A percentile compares a stretch with the other conserved stretches of the same genome.
These are phyloP conservation scores for Bombus huntii DNA, from an alignment of 1,140 invertebrate species.

Conservation along the genomic window DNA sequence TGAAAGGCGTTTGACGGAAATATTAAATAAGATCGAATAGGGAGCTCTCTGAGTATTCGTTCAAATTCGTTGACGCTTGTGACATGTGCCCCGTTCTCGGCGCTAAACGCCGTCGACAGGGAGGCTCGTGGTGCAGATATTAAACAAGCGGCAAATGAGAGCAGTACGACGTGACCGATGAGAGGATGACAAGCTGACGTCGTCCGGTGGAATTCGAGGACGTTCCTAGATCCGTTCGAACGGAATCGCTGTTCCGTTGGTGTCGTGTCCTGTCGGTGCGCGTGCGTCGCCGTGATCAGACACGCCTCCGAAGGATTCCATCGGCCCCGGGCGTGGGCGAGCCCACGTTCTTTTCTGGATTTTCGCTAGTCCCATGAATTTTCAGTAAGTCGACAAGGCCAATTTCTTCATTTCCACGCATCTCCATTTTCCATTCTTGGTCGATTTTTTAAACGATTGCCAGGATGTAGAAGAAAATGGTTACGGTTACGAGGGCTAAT, in stretches of 20 bases:
- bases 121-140: constrained; percentile 12
- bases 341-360: constrained; percentile 65
- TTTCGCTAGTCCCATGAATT: constrained; percentile 72
- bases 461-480: not conserved
- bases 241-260: constrained; percentile 12
- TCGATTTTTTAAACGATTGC: not conserved
- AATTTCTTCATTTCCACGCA: not conserved
- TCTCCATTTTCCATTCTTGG: not conserved
- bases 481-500: not conserved
- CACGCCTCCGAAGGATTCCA: constrained; percentile 41
- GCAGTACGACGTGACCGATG: not conserved
- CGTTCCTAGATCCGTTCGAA: constrained; percentile 41
- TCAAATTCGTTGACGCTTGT: not conserved
- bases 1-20: not conserved
- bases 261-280: constrained; percentile 37
- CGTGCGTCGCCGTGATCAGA: constrained; percentile 43
- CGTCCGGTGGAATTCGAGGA: constrained; percentile 34
- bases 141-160: constrained; percentile 23
- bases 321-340: constrained; percentile 50
- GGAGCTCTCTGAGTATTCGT: not conserved
- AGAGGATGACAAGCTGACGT: constrained; percentile 21
- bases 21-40: not conserved
- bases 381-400: constrained; percentile 61
- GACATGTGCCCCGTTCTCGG: not conserved
- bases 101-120: not conserved